Evolutionary conservation across 2,113 vertebrate species (phyloP), one percentile per base, ranked within the genome.

Genomic region (Carassius gibelio): DNA sequence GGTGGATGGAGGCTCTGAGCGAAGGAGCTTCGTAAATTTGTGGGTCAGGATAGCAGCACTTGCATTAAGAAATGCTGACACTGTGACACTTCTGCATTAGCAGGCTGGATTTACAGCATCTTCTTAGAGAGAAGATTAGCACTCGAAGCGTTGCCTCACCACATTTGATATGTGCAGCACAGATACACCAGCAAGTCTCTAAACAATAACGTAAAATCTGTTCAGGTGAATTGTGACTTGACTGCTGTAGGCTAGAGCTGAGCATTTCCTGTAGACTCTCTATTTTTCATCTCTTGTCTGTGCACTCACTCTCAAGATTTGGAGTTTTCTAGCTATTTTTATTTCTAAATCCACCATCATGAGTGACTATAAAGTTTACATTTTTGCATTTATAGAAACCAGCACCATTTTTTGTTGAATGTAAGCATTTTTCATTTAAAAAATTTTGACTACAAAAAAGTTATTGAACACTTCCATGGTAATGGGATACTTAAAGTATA

Each of bases 1-100:
- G 8, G 5, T 19, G 21, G 36, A 8, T 64, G 38, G 38, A 66
- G 38, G 36, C 62, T 21, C 23, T 48, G 17, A 17, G 82, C 61
- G 38, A 82, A 82, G 80, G 61, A 80, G 66, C 80, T 81, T 86
- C 17, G 78, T 88, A 88, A 89, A 88, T 87, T 86, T 89, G 85
- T 72, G 88, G 92, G 93, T 93, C 89, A 92, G 83, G 48, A 82
- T 74, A 89, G 85, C 87, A 89, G 85, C 87, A 85, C 59, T 8
- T 26, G 87, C 23, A 90, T 93, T 93, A 91, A 88, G 91, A 92
- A 90, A 85, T 91, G 93, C 94, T 93, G 94, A 94, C 86, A 83
- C 26, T 42, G 85, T 84, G 87, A 90, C 86, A 77, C 86, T 88
- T 79, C 21, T 85, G 92, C 88, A 92, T 94, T 92, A 94, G 86